Conservation (phyloP, 1,140 invertebrate species). For the Anoplolepis gracilipes region DNA sequence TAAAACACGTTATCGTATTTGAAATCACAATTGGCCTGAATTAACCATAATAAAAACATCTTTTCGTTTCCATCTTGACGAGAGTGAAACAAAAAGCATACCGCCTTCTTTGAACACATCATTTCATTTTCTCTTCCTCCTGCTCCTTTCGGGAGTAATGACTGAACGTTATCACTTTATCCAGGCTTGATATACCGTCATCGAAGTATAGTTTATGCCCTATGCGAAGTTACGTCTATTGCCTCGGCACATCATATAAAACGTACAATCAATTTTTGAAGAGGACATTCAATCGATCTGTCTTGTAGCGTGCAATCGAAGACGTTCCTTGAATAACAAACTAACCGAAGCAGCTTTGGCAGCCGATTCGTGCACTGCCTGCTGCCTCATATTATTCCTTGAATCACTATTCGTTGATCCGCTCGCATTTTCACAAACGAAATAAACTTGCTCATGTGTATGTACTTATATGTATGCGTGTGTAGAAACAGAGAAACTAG, state of each 20-base stretch:
- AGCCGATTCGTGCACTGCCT: slow-evolving; percentile 52
- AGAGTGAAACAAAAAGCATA: not conserved
- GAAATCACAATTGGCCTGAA: not conserved
- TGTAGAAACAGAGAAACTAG: not conserved
- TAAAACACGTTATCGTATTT: not conserved
- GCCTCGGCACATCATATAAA: slow-evolving; percentile 55
- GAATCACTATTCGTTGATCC: slow-evolving; percentile 56
- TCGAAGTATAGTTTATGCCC: slow-evolving; percentile 50
- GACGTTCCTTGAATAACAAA: slow-evolving; percentile 60
- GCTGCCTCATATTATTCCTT: slow-evolving; percentile 52
- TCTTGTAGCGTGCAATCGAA: slow-evolving; percentile 60
- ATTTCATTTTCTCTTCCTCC: not conserved
- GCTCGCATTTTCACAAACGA: slow-evolving; percentile 52
- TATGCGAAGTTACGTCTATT: slow-evolving; percentile 49
- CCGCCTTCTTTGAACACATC: not conserved
- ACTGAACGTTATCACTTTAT: slow-evolving; percentile 30
- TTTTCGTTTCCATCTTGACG: not conserved
- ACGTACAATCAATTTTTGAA: slow-evolving; percentile 62
- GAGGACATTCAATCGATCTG: slow-evolving; percentile 64
- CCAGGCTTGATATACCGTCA: slow-evolving; percentile 33
- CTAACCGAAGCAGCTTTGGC: slow-evolving; percentile 52
- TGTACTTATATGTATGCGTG: no score
- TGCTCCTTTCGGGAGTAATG: slow-evolving; percentile 32
- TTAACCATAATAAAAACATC: not conserved
- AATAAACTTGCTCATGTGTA: slow-evolving; percentile 38